Base-by-base conservation (phyloP, 1,140 invertebrate species). In the Nasonia longicornis region DNA sequence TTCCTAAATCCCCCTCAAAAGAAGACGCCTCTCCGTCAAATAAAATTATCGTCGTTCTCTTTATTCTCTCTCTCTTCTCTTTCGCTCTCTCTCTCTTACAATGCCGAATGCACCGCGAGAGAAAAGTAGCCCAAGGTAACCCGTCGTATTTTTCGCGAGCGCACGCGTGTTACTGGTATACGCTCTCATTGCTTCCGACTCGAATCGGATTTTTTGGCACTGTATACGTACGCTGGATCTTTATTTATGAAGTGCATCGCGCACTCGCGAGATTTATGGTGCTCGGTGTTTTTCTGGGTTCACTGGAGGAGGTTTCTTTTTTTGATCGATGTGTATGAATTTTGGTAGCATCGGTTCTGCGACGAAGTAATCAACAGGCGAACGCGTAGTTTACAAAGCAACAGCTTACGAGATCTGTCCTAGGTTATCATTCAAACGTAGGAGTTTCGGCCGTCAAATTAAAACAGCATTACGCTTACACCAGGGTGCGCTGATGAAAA, bases 101-200 rank as follows among this genome's bases (percentile, higher is more conserved):
- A 42, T 71, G 16, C 31, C 69, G 35, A 71, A 42, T 71, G 26
- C 35, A 14, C 31, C 26, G 7, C 22, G 20, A 26, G 12, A 35
- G 72, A n/a, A 58, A 74, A 74, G 72, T 74, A 74, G 72, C 72
- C n/a, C 72, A 74, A 74, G 72, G 72, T 74, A 52, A 74, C 45
- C 11, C 8, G 14, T 42, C 22, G 20, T 58, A 26, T 74, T 52
- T 74, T 29, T 8, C 20, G 45, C 35, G 1, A 2, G 72, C 45
- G 72, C 45, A n/a, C 48, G 42, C 29, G 72, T n/a, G 31, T 31
- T 31, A 31, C 20, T 58, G 4, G 29, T 58, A 20, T 22, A 35
- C 2, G 7, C 35, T 29, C 35, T 0, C 52, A n/a, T 20, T 20
- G 52, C 52, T 58, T 58, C n/a, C 52, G 52, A 7, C 52, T 58